These are phyloP conservation scores for Cavia porcellus DNA, from an alignment of 2,113 vertebrate species.

Conservation along the genomic window DNA sequence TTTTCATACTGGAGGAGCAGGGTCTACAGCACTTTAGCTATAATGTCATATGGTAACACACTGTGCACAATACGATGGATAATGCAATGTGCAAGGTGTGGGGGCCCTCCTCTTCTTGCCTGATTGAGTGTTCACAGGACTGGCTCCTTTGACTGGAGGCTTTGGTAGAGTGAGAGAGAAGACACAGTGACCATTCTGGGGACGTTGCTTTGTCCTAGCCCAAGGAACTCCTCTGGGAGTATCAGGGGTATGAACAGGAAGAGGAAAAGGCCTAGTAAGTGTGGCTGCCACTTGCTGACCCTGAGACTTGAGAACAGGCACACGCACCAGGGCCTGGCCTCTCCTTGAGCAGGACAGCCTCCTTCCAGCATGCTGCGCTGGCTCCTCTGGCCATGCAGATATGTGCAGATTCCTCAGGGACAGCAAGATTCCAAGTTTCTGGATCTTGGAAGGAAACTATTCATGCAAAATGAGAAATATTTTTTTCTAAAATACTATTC, in stretches of 20 bases:
- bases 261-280: neutral
- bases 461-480: neutral
- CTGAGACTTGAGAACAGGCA: neutral
- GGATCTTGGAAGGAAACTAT: neutral
- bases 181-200: neutral
- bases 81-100: fast-evolving
- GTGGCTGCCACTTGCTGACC: neutral
- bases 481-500: no score
- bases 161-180: fast-evolving
- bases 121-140: neutral
- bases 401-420: neutral
- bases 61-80: fast-evolving
- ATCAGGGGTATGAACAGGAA: neutral
- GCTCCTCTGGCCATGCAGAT: neutral
- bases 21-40: neutral
- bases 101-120: neutral
- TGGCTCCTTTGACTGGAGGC: no score
- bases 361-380: neutral
- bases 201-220: neutral
- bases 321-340: neutral
- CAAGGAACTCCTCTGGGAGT: neutral
- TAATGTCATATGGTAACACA: neutral
- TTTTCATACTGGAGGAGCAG: neutral
- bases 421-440: neutral
- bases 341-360: neutral